Evolutionary conservation across 1,140 invertebrate genomes (phyloP), one percentile per base, ranked within the genome.

Genomic region (Alviniconcha marisindica): DNA sequence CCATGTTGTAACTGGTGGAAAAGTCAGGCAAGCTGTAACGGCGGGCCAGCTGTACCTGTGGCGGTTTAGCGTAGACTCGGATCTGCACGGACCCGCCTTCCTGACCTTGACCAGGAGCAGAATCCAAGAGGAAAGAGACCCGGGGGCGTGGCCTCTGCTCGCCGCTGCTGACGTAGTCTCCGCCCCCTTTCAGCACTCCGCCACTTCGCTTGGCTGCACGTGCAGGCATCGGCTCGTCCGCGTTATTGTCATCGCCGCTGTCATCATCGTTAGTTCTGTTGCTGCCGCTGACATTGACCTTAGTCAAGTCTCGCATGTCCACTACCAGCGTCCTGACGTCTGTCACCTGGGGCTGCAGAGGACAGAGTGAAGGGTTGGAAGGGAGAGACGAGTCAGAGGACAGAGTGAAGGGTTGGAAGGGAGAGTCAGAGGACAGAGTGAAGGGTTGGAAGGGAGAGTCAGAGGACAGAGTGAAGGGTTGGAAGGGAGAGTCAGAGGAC

Each of bases 281-380:
- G 38, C 24, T 44, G 71, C 71, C 42, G 38, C 42, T 33, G 38
- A 33, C 40, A 38, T 33, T 38, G 36, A 40, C n/a, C n/a, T 74
- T 74, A 38, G n/a, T 38, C 71, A 74, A 24, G 21, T 74, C 71
- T 74, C 71, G 21, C 71, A 74, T 74, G 40, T 74, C 71, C 40
- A 74, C 71, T 33, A 74, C 71, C 36, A 74, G 7, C 36, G 71
- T 74, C 14, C 40, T 28, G 10, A 74, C 38, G 24, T 74, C 71
- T 12, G 71, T 74, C 71, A 42, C 71, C 36, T 74, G 31, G 40
- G 36, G 38, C 18, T 74, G 71, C n/a, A n/a, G n/a, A n/a, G n/a
- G n/a, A n/a, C n/a, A n/a, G n/a, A n/a, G n/a, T n/a, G n/a, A n/a
- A n/a, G n/a, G n/a, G n/a, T n/a, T n/a, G n/a, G n/a, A n/a, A n/a